phyloP scores from a whole-genome alignment of 2,888 invertebrate genomes.

The Epirrita christyi region DNA sequence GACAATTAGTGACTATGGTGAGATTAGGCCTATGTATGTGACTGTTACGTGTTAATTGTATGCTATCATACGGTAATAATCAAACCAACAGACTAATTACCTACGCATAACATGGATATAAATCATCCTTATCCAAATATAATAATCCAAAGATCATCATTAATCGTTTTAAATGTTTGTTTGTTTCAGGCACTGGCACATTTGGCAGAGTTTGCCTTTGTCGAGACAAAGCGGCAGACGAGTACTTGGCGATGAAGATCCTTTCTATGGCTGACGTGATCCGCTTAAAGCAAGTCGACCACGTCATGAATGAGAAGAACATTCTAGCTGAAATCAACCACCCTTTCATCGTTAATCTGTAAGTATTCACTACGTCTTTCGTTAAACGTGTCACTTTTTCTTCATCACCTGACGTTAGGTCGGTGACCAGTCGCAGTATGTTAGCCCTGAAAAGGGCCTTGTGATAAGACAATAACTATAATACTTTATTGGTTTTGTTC shows the following conservation, averaged over 20 bases:
- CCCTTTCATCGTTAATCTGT: constrained; percentile 96
- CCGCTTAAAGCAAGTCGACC: constrained; percentile 97
- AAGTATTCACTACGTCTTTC: constrained; percentile 45
- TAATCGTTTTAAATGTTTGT: constrained; percentile 19
- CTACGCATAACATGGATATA: not conserved
- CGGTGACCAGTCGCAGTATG: no score
- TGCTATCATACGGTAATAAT: no score
- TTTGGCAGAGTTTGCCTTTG: constrained; percentile 97
- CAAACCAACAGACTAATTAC: not conserved
- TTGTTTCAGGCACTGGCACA: constrained; percentile 94
- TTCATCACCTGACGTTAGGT: no score
- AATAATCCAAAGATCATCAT: constrained; percentile 11
- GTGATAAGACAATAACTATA: no score
- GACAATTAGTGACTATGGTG: no score
- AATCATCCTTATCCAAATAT: constrained; percentile 5
- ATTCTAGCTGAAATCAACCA: constrained; percentile 96
- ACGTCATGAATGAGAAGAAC: constrained; percentile 98
- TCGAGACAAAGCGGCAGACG: constrained; percentile 91
- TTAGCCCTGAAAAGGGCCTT: no score
- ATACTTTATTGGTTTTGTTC: no score
- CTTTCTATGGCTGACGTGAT: constrained; percentile 97
- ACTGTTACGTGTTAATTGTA: not conserved
- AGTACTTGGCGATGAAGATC: constrained; percentile 97
- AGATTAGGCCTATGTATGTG: no score
- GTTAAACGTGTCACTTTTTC: no score